Evolutionary conservation across 1,140 invertebrate species (phyloP), one percentile per base, ranked within the genome.

Genomic region (Patella vulgata): DNA sequence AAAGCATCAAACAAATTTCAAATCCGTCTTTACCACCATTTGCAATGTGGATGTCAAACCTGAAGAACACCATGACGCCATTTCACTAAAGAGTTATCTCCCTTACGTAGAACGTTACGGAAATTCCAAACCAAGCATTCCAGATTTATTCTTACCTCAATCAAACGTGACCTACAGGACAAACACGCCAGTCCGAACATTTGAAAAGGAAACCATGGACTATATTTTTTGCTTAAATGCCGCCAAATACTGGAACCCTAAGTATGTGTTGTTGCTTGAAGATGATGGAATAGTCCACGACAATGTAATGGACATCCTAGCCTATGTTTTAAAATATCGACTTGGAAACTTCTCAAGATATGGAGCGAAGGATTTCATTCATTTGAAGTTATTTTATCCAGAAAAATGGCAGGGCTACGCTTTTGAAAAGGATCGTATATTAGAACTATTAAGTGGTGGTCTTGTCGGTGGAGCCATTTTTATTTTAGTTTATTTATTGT

Each of bases 361-460:
- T 55, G 53, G 6, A 3, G 28, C 9, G n/a, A 28, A 4, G 39
- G 47, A 17, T 43, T 39, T 46, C 33, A 30, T 31, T 23, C 36
- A 2, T 25, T 19, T 73, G n/a, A 73, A 73, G 44, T 53, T 73
- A 2, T 70, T 57, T 40, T 70, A 68, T 55, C 71, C 71, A 11
- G 52, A 62, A 25, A 47, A 60, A 12, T 70, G 63, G 68, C 59
- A 59, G 42, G 71, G 71, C 3, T 73, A 58, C 50, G 68, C 68
- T 23, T 53, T 56, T 25, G 71, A 73, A 50, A 2, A 28, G 0
- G 39, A 39, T 5, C 31, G 65, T 9, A 50, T 73, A 3, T 3
- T 66, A 5, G 71, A 73, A 47, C 62, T 73, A 8, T 3, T 58
- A 5, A 57, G 60, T 27, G n/a, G 64, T 25, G 59, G 58, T 44